A percentile compares a stretch with the other conserved stretches of the same genome.
Conservation (phyloP, 2,113 vertebrate species). For the Clupea harengus region DNA sequence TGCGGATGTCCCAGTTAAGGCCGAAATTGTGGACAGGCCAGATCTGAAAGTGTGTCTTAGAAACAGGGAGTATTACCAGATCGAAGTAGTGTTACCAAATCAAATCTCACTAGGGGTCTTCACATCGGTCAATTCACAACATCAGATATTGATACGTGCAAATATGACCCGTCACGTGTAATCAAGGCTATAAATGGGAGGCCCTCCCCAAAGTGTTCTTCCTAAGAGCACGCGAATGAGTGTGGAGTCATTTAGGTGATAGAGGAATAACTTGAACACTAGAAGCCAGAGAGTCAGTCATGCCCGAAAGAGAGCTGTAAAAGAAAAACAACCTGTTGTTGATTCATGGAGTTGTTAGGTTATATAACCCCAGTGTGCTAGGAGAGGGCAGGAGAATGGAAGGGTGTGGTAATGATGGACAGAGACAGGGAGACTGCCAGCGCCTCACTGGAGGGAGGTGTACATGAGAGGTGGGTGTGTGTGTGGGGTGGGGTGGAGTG, state of each 20-base stretch:
- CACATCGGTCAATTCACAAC: background rate
- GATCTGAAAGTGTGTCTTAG: no score
- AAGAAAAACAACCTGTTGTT: background rate
- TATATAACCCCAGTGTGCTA: constrained; percentile 29
- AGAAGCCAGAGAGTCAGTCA: background rate
- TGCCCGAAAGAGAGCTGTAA: background rate
- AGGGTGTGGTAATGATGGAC: background rate
- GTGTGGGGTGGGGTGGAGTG: no score
- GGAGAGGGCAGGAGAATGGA: background rate
- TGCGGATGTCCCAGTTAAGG: no score
- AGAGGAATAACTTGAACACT: background rate
- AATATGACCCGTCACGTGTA: background rate
- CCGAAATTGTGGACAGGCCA: background rate
- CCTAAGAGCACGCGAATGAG: background rate
- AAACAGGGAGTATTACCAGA: no score
- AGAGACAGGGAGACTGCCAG: background rate
- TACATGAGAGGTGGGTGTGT: background rate
- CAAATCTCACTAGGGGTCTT: background rate
- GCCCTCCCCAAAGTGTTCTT: background rate
- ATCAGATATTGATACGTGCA: background rate
- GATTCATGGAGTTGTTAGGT: constrained; percentile 15
- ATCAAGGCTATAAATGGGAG: background rate
- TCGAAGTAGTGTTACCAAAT: no score
- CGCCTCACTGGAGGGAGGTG: background rate
- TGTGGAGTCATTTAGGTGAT: background rate